phyloP scores from a whole-genome alignment of 2,888 invertebrate genomes.

The Lasioglossum lativentre region DNA sequence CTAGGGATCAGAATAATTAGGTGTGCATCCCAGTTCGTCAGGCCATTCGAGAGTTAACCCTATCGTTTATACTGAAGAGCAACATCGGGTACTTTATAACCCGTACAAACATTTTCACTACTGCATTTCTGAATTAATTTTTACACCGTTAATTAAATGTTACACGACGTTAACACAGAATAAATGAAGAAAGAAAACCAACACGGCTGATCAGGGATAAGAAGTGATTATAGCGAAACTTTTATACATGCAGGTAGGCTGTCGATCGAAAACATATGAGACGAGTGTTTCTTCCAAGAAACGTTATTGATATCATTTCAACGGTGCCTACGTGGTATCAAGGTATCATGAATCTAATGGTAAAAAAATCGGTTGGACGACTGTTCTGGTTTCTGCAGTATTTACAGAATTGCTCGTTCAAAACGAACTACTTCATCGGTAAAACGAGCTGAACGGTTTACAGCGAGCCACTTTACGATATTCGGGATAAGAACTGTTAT shows the following conservation, averaged over 20 bases:
- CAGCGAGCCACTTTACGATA: slow-evolving; percentile 18
- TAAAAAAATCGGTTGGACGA: background rate
- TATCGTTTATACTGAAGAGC: background rate
- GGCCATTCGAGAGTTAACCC: background rate
- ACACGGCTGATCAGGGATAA: background rate
- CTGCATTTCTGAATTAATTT: background rate
- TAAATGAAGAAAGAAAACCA: background rate
- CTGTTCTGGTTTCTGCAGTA: background rate
- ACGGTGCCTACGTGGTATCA: background rate
- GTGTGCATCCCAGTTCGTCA: background rate
- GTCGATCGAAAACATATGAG: background rate
- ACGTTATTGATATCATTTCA: background rate
- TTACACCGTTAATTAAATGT: background rate
- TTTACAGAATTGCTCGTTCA: slow-evolving; percentile 24
- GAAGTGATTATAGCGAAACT: background rate
- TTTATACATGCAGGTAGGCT: background rate
- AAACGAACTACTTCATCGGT: slow-evolving; percentile 50
- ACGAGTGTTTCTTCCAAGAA: background rate
- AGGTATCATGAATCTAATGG: background rate
- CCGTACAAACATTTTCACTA: too few species aligned
- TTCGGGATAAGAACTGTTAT: slow-evolving; percentile 46
- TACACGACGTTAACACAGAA: background rate
- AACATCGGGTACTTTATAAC: background rate
- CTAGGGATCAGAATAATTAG: too few species aligned
- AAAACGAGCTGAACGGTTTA: background rate